Percentiles rank a stretch among this genome's conserved stretches.
Conservation (phyloP, 2,113 vertebrate genomes). For the Helogale parvula region DNA sequence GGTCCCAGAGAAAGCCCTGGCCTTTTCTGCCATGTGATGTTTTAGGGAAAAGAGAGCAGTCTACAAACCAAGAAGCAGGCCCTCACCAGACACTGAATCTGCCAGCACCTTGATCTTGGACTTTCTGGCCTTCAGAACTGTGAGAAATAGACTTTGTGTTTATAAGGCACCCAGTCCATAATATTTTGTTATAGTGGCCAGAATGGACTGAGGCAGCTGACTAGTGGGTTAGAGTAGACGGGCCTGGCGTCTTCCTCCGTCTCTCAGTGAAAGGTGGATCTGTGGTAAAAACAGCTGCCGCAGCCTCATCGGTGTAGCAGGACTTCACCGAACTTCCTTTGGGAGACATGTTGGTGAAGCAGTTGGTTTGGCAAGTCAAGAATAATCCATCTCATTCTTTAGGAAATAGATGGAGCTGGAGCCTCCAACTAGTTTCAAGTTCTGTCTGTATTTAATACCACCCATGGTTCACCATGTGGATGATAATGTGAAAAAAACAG, state of each 20-base stretch:
- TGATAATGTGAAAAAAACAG: background rate
- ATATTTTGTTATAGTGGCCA: background rate
- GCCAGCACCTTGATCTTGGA: background rate
- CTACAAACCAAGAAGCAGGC: background rate
- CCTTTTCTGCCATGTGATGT: background rate
- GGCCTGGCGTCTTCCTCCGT: background rate
- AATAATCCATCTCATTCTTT: background rate
- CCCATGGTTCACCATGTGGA: background rate
- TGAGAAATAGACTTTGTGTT: background rate
- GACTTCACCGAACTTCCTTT: background rate
- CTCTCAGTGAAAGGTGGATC: constrained; percentile 34
- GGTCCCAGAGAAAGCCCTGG: background rate
- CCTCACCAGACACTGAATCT: background rate
- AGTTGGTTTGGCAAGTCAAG: background rate
- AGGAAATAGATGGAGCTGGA: background rate
- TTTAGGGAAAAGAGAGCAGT: background rate
- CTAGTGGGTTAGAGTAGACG: background rate
- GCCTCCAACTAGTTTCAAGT: background rate
- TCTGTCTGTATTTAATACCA: background rate
- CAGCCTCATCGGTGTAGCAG: background rate
- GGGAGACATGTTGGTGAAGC: constrained; percentile 50
- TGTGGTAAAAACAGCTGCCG: background rate
- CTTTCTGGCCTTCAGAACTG: background rate
- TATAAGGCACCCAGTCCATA: background rate
- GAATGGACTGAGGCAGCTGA: background rate